phyloP scores from a whole-genome alignment of 2,888 invertebrate species.

The Spialia ferax region DNA sequence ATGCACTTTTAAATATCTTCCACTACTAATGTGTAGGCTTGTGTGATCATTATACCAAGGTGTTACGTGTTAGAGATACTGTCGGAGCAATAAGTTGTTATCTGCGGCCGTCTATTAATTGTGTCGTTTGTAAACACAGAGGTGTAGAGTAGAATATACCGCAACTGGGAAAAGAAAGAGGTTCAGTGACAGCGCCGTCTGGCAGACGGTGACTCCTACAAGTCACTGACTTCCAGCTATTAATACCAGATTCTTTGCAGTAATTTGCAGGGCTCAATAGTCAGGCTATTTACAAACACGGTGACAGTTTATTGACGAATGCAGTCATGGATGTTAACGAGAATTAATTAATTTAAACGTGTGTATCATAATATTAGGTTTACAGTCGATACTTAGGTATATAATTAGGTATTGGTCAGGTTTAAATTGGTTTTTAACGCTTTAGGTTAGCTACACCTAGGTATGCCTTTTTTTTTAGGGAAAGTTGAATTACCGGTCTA shows the following conservation, averaged over 20 bases:
- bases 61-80: constrained; percentile 43
- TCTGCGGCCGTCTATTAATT: constrained; percentile 31
- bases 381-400: too few species aligned
- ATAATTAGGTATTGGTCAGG: too few species aligned
- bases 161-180: constrained; percentile 46
- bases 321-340: constrained; percentile 64
- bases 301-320: constrained; percentile 74
- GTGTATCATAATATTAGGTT: constrained; percentile 48
- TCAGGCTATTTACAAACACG: constrained; percentile 70
- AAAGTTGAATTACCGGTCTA: too few species aligned
- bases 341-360: constrained; percentile 74
- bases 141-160: constrained; percentile 63
- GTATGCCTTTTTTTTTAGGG: too few species aligned
- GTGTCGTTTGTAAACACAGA: constrained; percentile 28
- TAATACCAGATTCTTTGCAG: constrained; percentile 63
- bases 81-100: constrained; percentile 46
- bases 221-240: constrained; percentile 71
- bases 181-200: constrained; percentile 55
- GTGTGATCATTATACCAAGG: constrained; percentile 19
- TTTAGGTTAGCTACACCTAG: too few species aligned
- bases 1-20: too few species aligned
- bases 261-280: constrained; percentile 64
- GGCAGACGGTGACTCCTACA: constrained; percentile 51
- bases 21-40: too few species aligned
- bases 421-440: too few species aligned